A percentile compares a stretch with the other conserved stretches of the same genome.
Conservation (phyloP, 1,140 invertebrate species). For the Drosophila watanabei region DNA sequence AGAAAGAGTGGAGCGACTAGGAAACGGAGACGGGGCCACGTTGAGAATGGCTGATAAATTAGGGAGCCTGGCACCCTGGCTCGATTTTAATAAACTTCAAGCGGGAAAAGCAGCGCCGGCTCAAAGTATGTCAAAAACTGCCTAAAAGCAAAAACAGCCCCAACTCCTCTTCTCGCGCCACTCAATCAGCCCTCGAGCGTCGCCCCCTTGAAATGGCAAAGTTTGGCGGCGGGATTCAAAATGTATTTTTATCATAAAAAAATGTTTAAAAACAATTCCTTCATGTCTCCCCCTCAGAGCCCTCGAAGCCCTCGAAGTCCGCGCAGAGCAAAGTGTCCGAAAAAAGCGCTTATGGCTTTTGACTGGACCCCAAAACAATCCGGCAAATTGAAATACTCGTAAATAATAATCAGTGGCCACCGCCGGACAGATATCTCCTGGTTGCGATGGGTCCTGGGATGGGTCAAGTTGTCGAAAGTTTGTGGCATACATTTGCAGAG, state of each 20-base stretch:
- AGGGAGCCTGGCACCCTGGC: conserved; percentile 37
- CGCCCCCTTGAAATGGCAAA: conserved; percentile 63
- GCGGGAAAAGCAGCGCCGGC: conserved; percentile 17
- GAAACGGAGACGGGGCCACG: conserved; percentile 4
- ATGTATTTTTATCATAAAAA: conserved; percentile 62
- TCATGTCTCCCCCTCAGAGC: conserved; percentile 14
- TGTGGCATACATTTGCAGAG: conserved; percentile 36
- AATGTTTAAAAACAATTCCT: conserved; percentile 74
- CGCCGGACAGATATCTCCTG: conserved; percentile 22
- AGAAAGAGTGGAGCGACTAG: conserved; percentile 28
- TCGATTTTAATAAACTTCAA: conserved; percentile 74
- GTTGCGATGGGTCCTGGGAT: conserved; percentile 15
- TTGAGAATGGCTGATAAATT: conserved; percentile 71
- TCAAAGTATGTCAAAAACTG: conserved; percentile 55
- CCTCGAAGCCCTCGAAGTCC: background rate
- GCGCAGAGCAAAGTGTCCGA: conserved; percentile 31
- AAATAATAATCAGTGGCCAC: conserved; percentile 72
- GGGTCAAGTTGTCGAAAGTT: conserved; percentile 40
- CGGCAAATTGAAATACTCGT: conserved; percentile 72
- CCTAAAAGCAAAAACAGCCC: conserved; percentile 45
- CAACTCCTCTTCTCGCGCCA: background rate
- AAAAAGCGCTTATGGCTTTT: conserved; percentile 67
- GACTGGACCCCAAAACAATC: conserved; percentile 46
- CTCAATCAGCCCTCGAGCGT: conserved; percentile 15
- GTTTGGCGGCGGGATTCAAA: conserved; percentile 65